These are phyloP conservation scores for Cynaeus angustus DNA, from an alignment of 2,888 invertebrate species.

Conservation along the genomic window DNA sequence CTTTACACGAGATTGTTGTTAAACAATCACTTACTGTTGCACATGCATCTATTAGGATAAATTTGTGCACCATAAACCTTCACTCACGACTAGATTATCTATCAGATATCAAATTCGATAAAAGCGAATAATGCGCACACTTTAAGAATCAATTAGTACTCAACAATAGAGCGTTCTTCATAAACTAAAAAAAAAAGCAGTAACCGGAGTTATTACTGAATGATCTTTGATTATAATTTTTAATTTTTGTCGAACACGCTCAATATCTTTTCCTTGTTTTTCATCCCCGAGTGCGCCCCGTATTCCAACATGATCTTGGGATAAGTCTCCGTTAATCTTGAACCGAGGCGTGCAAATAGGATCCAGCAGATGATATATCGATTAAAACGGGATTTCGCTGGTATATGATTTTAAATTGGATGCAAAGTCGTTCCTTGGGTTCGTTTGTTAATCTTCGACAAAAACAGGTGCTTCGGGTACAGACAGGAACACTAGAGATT, in stretches of 20 bases:
- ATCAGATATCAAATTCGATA: conserved; percentile 21
- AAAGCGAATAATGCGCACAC: conserved; percentile 13
- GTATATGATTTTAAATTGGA: conserved; percentile 39
- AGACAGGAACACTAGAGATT: conserved; percentile 46
- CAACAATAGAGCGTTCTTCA: neutral
- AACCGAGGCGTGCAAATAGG: conserved; percentile 26
- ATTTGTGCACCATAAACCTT: conserved; percentile 8
- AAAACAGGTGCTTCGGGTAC: conserved; percentile 35
- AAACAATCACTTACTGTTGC: conserved; percentile 11
- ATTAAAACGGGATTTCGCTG: conserved; percentile 31
- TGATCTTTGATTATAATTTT: no score
- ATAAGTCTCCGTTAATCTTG: conserved; percentile 33
- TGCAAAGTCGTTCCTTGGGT: conserved; percentile 22
- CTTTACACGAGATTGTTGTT: conserved; percentile 4
- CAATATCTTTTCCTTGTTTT: neutral
- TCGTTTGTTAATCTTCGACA: conserved; percentile 30
- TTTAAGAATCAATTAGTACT: conserved; percentile 11
- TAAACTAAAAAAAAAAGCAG: no score
- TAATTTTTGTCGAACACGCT: no score
- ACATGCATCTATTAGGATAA: neutral
- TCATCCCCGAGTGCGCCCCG: conserved; percentile 1
- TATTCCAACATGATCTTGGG: conserved; percentile 24
- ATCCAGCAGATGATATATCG: conserved; percentile 21
- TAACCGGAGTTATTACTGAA: no score
- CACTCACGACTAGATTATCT: conserved; percentile 32